Evolutionary conservation across 2,113 vertebrate species (phyloP).

Genomic region (Panurus biarmicus): DNA sequence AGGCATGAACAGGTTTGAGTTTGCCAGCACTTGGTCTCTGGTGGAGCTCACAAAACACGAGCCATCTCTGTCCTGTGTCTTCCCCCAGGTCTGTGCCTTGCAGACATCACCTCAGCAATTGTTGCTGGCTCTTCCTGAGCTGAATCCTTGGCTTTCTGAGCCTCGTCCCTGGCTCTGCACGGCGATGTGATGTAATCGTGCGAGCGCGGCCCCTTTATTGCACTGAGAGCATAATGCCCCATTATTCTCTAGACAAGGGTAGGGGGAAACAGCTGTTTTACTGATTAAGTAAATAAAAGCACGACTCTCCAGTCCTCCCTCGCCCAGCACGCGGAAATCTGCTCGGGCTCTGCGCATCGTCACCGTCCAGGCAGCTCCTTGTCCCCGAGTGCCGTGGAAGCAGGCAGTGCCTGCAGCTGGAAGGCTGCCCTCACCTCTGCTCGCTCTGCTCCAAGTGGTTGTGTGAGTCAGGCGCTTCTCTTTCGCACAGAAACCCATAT

Average conservation of each 20-base stretch:
- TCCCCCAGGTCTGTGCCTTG: not conserved
- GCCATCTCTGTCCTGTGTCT: not conserved
- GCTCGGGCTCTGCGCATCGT: not conserved
- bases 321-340: not conserved
- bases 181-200: not conserved
- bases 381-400: not conserved
- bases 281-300: not conserved
- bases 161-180: not conserved
- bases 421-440: not conserved
- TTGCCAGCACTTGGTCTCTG: not conserved
- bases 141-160: not conserved
- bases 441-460: not conserved
- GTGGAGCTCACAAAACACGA: not conserved
- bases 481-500: conserved; percentile 14
- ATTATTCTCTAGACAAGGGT: not conserved
- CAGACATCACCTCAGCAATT: conserved; percentile 58
- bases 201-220: not conserved
- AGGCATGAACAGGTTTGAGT: not conserved
- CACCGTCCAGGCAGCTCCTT: not conserved
- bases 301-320: not conserved
- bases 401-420: conserved; percentile 31
- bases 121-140: conserved; percentile 4
- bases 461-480: conserved; percentile 53
- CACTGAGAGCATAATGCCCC: not conserved
- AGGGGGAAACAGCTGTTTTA: not conserved